phyloP scores from a whole-genome alignment of 2,888 invertebrate genomes.

The Petrolisthes cinctipes region DNA sequence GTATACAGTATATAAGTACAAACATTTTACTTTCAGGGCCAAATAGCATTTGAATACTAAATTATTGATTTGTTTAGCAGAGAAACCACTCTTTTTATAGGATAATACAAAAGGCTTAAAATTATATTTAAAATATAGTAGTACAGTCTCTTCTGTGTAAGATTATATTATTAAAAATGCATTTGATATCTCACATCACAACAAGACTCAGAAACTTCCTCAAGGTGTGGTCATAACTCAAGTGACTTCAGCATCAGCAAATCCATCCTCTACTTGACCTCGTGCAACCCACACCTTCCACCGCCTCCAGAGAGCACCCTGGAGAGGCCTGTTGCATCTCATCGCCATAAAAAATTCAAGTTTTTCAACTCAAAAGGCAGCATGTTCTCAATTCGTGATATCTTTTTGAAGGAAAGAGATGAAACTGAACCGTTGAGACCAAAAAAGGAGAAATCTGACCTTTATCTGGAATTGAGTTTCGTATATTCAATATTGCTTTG shows the following conservation, averaged over 20 bases:
- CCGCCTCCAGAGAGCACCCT: constrained; percentile 22
- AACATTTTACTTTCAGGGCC: too few species aligned
- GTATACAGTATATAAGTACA: too few species aligned
- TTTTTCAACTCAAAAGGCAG: constrained; percentile 49
- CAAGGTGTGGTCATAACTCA: constrained; percentile 54
- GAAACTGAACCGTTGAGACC: constrained; percentile 30
- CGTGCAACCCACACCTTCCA: constrained; percentile 30
- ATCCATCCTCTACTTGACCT: constrained; percentile 22
- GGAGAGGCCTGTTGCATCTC: constrained; percentile 28
- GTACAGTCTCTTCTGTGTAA: neutral
- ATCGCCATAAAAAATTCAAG: constrained; percentile 51
- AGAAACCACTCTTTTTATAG: too few species aligned
- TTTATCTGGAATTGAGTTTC: constrained; percentile 43
- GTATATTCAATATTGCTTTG: constrained; percentile 25
- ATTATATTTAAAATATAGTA: neutral
- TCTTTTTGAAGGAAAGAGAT: constrained; percentile 54
- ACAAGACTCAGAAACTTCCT: constrained; percentile 53
- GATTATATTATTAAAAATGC: neutral
- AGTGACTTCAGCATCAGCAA: constrained; percentile 42
- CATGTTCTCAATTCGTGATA: constrained; percentile 47
- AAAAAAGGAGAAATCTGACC: constrained; percentile 32
- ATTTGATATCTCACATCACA: constrained; percentile 18
- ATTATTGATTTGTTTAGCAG: too few species aligned
- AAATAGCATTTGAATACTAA: too few species aligned
- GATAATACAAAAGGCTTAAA: too few species aligned